Base-by-base conservation (phyloP, 2,113 vertebrate genomes). In the Rana temporaria region DNA sequence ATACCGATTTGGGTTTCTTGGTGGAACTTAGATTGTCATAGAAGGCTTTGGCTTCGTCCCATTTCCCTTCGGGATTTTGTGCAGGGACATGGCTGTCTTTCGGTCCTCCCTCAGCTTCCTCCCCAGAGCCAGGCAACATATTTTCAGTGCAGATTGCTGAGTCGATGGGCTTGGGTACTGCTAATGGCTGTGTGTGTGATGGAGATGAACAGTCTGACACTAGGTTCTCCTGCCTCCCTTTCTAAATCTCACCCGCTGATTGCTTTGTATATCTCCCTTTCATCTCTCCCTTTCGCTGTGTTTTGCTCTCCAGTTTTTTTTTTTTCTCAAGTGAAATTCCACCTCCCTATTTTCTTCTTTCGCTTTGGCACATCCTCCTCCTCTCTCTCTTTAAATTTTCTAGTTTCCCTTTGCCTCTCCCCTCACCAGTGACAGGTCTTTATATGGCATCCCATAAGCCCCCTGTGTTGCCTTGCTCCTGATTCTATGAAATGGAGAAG, bases 1-100 rank as follows among this genome's bases (percentile, higher is more conserved):
- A 92, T 91, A 95, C 94, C 86, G 91, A 91, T 88, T 93, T 94
- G 68, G 94, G 94, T 6, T 93, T 95, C 89, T 92, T 95, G 85
- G 89, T 91, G 42, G 93, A 87, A 3, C 92, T 84, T 1, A 93
- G 90, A 55, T 84, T 93, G 18, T 94, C 91, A 70, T 90, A 90
- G 84, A 93, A 92, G 71, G 88, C 87, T 79, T 91, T 91, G 84
- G 89, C 89, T 77, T 94, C 92, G 11, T 92, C 89, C 92, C 91
- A 90, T 19, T 80, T 81, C 15, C 0, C 57, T 85, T 56, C 85
- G 63, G 42, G 85, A 73, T 66, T 88, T 78, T 6, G 83, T 69
- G 75, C 70, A 59, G 86, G 81, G 20, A n/a, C 20, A 12, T 19
- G 67, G 56, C 52, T 2, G 42, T 79, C 55, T 84, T 84, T 18